Conservation (phyloP, 2,888 invertebrate genomes). For the Diarsia rubi region DNA sequence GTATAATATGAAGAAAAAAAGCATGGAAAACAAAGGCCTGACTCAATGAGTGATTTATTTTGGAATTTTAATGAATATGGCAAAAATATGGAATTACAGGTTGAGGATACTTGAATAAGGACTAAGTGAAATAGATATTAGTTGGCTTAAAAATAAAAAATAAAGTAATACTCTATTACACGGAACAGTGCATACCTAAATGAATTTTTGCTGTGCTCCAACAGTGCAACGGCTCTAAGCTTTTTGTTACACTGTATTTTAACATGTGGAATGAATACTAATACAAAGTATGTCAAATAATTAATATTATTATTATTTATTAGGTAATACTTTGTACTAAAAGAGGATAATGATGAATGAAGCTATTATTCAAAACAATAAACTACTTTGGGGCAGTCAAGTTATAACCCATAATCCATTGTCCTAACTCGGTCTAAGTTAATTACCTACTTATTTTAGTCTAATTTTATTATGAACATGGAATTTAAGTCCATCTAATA, state of each 20-base stretch:
- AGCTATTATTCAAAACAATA: not conserved
- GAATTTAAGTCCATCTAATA: not conserved
- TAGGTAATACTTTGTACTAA: not conserved
- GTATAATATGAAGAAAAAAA: conserved; percentile 1
- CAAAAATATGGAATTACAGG: not conserved
- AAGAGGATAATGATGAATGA: not conserved
- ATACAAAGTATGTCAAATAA: not conserved
- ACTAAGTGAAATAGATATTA: not conserved
- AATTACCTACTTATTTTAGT: not conserved
- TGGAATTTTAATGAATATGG: not conserved
- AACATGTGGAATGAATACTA: not conserved
- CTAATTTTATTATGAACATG: not conserved
- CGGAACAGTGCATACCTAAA: not conserved
- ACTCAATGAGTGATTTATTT: not conserved
- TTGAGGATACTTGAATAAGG: not conserved
- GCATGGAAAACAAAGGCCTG: not conserved
- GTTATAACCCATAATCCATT: not conserved
- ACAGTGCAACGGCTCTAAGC: too few species aligned
- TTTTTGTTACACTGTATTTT: too few species aligned
- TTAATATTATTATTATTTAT: too few species aligned
- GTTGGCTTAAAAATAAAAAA: not conserved
- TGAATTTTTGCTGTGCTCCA: too few species aligned
- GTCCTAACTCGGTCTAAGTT: too few species aligned
- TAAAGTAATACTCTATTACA: not conserved
- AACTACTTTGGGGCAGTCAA: not conserved